Evolutionary conservation across 1,140 invertebrate species (phyloP), one percentile per base, ranked within the genome.

Genomic region (Anastatus disparis): DNA sequence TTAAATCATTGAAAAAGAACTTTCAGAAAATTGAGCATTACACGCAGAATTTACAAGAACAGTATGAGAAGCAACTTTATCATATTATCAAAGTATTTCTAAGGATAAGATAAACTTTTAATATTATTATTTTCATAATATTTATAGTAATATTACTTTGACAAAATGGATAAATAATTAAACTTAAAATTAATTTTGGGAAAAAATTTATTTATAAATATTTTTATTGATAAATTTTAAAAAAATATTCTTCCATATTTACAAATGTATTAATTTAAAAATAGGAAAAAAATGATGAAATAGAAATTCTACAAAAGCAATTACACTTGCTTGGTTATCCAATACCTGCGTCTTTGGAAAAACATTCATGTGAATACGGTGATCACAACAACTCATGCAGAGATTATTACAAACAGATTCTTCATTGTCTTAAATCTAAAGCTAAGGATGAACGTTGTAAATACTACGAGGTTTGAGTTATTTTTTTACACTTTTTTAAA

Each of bases 31-130:
- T 79, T 9, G 75, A 78, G 62, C 78, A 78, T 58, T 75, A 75
- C 4, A 77, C 75, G 15, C 71, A 78, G 13, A 77, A 74, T 69
- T 17, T 76, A 1, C 62, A 72, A 27, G 59, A 72, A 27, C 76
- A 79, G 38, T 80, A 74, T 73, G 76, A 76, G 44, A 78, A 71
- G 42, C 77, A 76, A 70, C 75, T 81, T 63, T 75, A 59, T 66
- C 58, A 71, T 40, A 71, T 80, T 53, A 55, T 77, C 17, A 77
- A 76, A 68, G 74, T 76, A 42, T 56, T 69, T 55, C 29, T 58
- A 44, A 56, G 22, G 17, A 71, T 71, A 63, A 26, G 15, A 31
- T 44, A 62, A 53, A 40, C 20, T 1, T 35, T 17, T 59, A 44
- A 4, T 58, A 8, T 13, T 24, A n/a, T 48, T n/a, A n/a, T n/a